phyloP scores from a whole-genome alignment of 2,113 vertebrate genomes.

The Pachyramphus minor region DNA sequence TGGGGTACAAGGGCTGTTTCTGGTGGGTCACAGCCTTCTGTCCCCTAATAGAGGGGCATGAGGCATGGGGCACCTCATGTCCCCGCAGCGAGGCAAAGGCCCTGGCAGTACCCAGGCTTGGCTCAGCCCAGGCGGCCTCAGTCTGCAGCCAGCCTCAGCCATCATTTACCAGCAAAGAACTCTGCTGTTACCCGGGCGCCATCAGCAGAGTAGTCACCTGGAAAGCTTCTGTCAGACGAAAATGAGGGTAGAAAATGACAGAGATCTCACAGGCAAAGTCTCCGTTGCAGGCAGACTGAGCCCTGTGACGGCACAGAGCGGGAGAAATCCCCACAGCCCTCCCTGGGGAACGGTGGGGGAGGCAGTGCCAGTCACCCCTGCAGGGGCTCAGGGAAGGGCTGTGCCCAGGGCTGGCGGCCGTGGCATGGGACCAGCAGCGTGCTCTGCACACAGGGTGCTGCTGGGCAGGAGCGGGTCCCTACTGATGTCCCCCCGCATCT shows the following conservation, averaged over 20 bases:
- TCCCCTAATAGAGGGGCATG: fast-evolving
- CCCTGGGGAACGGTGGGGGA: not conserved
- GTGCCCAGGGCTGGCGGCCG: not conserved
- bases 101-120: not conserved
- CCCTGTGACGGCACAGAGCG: fast-evolving
- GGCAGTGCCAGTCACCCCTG: not conserved
- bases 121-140: not conserved
- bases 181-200: slow-evolving; percentile 58
- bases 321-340: not conserved
- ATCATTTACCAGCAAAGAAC: slow-evolving; percentile 43
- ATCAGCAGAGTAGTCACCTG: slow-evolving; percentile 64
- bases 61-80: fast-evolving
- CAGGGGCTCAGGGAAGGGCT: not conserved
- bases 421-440: fast-evolving
- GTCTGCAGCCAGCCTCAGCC: not conserved
- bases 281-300: not conserved
- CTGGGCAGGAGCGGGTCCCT: not conserved
- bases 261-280: slow-evolving; percentile 35
- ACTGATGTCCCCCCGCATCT: not conserved
- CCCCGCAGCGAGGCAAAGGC: fast-evolving
- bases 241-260: slow-evolving; percentile 1
- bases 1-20: not conserved
- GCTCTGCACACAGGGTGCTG: not conserved
- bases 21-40: not conserved
- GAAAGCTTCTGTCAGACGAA: slow-evolving; percentile 47